Evolutionary conservation across 2,888 invertebrate species (phyloP).

Genomic region (Ormyrus labotus): DNA sequence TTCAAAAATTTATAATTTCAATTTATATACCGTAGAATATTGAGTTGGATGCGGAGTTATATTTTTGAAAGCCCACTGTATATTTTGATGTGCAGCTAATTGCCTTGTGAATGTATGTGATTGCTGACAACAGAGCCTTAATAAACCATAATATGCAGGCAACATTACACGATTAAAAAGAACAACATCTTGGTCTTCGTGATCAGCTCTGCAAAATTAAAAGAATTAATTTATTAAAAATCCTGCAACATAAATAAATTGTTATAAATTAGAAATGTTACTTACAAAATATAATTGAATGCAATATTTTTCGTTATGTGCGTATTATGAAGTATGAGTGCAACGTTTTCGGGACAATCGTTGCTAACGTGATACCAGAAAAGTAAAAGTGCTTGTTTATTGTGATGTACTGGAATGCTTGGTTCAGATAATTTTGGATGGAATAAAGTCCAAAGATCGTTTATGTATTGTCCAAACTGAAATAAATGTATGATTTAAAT

Average conservation of each 20-base stretch:
- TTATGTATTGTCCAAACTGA: slow-evolving; percentile 94
- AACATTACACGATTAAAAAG: slow-evolving; percentile 95
- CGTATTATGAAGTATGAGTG: slow-evolving; percentile 90
- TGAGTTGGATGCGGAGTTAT: slow-evolving; percentile 97
- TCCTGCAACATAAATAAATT: not conserved
- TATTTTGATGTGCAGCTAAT: slow-evolving; percentile 94
- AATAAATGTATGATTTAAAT: slow-evolving; percentile 58
- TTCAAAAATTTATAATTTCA: not conserved
- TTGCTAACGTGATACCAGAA: slow-evolving; percentile 96
- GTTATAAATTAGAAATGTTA: slow-evolving; percentile 60
- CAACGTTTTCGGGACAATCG: slow-evolving; percentile 95
- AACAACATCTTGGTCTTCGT: slow-evolving; percentile 96
- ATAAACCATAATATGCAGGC: slow-evolving; percentile 92
- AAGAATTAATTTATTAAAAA: slow-evolving; percentile 11
- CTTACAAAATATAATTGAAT: slow-evolving; percentile 96
- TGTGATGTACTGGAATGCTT: slow-evolving; percentile 95
- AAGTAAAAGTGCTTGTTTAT: slow-evolving; percentile 93
- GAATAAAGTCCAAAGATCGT: slow-evolving; percentile 94
- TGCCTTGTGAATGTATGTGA: slow-evolving; percentile 90
- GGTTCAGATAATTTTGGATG: slow-evolving; percentile 96
- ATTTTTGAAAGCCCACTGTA: slow-evolving; percentile 97
- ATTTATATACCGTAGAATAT: slow-evolving; percentile 83
- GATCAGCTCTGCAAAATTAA: slow-evolving; percentile 86
- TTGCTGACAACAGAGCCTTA: slow-evolving; percentile 93
- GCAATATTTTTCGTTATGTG: slow-evolving; percentile 95